Evolutionary conservation across 2,113 vertebrate genomes (phyloP).

Genomic region (Atractosteus spatula): DNA sequence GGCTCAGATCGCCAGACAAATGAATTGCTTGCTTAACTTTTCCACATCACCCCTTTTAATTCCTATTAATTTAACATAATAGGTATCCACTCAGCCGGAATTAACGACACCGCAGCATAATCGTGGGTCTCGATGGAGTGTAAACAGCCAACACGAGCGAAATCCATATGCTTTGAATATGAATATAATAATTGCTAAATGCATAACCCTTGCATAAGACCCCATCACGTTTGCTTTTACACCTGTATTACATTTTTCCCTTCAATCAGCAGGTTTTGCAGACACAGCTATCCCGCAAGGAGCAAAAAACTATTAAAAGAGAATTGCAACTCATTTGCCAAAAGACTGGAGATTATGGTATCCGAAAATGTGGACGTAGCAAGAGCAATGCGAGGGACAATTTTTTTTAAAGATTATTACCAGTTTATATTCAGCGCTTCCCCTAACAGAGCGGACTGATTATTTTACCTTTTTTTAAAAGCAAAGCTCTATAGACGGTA

Average conservation of each 20-base stretch:
- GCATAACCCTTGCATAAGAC: conserved; percentile 76
- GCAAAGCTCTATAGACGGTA: too few species aligned
- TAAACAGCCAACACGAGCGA: conserved; percentile 63
- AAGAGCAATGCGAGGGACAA: conserved; percentile 20
- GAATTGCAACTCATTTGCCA: conserved; percentile 72
- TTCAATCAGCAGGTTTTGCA: conserved; percentile 75
- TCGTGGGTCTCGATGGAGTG: conserved; percentile 52
- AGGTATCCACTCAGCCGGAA: conserved; percentile 64
- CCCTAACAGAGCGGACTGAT: too few species aligned
- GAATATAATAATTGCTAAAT: conserved; percentile 73
- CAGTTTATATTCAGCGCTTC: conserved; percentile 47
- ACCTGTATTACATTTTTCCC: conserved; percentile 74
- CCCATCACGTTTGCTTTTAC: conserved; percentile 71
- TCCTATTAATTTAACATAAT: conserved; percentile 76
- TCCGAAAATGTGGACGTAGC: conserved; percentile 61
- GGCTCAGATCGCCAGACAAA: conserved; percentile 47
- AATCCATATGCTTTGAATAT: conserved; percentile 66
- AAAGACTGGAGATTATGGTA: conserved; percentile 70
- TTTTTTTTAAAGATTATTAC: background rate
- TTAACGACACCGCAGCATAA: conserved; percentile 65
- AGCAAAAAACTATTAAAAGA: conserved; percentile 69
- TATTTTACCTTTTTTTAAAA: too few species aligned
- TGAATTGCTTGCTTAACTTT: conserved; percentile 78
- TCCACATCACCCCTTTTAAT: conserved; percentile 57
- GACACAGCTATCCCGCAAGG: conserved; percentile 64